Percentiles rank a stretch among this genome's conserved stretches.
Evolutionary conservation across 2,888 invertebrate species (phyloP).

Genomic region (Syritta pipiens): DNA sequence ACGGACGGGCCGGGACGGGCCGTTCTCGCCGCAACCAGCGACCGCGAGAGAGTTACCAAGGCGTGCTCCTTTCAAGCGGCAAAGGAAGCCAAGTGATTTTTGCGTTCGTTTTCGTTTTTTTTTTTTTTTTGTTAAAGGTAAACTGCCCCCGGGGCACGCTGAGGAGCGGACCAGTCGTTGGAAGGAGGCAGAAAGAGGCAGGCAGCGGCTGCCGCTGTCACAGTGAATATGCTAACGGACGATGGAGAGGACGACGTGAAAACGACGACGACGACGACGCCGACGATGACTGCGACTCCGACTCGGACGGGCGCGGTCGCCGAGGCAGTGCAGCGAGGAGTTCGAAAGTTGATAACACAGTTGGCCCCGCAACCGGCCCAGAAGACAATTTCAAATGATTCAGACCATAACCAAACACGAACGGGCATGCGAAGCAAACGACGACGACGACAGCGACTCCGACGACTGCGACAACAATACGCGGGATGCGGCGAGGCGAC

Average conservation of each 20-base stretch:
- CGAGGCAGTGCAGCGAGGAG: constrained; percentile 46
- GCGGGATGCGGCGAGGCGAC: constrained; percentile 2
- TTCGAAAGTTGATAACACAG: constrained; percentile 69
- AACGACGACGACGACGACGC: background rate
- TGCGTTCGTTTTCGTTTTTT: constrained; percentile 15
- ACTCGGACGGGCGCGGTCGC: constrained; percentile 53
- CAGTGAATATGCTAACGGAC: constrained; percentile 70
- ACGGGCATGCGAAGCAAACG: constrained; percentile 50
- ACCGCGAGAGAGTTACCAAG: constrained; percentile 29
- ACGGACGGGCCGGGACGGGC: too few species aligned
- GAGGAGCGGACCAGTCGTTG: constrained; percentile 47
- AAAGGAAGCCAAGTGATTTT: constrained; percentile 56
- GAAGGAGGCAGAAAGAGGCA: constrained; percentile 26
- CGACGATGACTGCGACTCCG: background rate
- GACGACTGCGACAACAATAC: constrained; percentile 19
- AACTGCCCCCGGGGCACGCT: constrained; percentile 65
- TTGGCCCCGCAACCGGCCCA: constrained; percentile 44
- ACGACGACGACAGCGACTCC: constrained; percentile 47
- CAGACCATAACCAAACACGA: constrained; percentile 69
- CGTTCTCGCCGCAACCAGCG: constrained; percentile 29
- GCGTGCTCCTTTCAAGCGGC: constrained; percentile 46
- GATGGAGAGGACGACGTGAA: too few species aligned
- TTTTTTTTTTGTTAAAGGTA: constrained; percentile 23
- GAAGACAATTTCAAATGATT: constrained; percentile 67
- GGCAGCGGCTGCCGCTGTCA: constrained; percentile 70